Evolutionary conservation across 2,888 invertebrate species (phyloP).

Genomic region (Phortica okadai): DNA sequence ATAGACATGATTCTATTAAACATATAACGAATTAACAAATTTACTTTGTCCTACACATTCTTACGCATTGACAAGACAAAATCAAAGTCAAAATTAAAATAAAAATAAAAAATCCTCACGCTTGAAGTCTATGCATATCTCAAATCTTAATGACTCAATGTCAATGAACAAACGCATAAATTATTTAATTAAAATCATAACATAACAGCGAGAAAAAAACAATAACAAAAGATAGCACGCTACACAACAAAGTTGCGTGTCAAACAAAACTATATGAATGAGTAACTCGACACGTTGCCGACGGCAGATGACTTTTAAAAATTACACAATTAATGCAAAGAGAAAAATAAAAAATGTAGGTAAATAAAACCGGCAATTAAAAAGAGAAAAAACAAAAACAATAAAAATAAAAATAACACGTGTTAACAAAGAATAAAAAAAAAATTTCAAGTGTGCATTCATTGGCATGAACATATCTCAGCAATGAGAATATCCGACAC

Average conservation of each 20-base stretch:
- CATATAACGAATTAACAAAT: too few species aligned
- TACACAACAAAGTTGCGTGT: slow-evolving; percentile 58
- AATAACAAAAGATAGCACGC: slow-evolving; percentile 39
- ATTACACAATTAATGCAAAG: slow-evolving; percentile 46
- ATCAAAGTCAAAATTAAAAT: too few species aligned
- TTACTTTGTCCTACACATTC: too few species aligned
- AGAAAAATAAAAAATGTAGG: slow-evolving; percentile 2
- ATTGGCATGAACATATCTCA: too few species aligned
- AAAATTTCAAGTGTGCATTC: too few species aligned
- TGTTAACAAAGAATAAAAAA: too few species aligned
- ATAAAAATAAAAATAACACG: too few species aligned
- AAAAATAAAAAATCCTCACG: too few species aligned
- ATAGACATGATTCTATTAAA: too few species aligned
- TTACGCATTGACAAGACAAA: too few species aligned
- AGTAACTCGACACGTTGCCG: slow-evolving; percentile 37
- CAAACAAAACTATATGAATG: slow-evolving; percentile 25
- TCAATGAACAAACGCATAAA: slow-evolving; percentile 31
- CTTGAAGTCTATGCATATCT: background rate
- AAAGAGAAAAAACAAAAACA: background rate
- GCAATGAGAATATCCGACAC: too few species aligned
- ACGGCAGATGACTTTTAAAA: slow-evolving; percentile 50
- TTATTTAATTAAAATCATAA: slow-evolving; percentile 31
- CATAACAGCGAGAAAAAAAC: slow-evolving; percentile 41
- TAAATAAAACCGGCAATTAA: background rate
- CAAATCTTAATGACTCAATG: slow-evolving; percentile 16